Evolutionary conservation across 2,888 invertebrate species (phyloP).

Genomic region (Bruchidius siliquastri): DNA sequence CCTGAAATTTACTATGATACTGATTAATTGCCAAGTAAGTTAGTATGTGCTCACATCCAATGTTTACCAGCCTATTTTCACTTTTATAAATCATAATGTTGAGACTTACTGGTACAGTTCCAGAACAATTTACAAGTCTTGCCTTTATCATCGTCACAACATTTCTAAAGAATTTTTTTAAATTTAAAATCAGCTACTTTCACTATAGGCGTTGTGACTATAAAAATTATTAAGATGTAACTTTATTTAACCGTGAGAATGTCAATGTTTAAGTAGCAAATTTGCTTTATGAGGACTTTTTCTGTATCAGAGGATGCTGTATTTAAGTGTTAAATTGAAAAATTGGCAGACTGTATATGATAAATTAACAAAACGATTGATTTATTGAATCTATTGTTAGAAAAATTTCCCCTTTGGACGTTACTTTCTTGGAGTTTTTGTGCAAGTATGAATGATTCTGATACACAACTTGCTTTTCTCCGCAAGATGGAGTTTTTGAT

Average conservation of each 20-base stretch:
- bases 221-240: background rate
- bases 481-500: too few relatives aligned
- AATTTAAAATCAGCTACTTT: background rate
- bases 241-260: conserved; percentile 9
- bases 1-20: background rate
- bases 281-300: conserved; percentile 5
- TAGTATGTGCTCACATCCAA: too few relatives aligned
- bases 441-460: too few relatives aligned
- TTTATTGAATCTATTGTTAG: background rate
- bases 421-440: too few relatives aligned
- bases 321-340: conserved; percentile 2
- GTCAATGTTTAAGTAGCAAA: conserved; percentile 11
- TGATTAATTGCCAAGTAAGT: background rate
- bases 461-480: too few relatives aligned
- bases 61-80: background rate
- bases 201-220: background rate
- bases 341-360: background rate
- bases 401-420: background rate
- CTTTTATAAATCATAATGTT: background rate
- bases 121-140: background rate
- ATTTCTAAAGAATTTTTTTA: too few relatives aligned
- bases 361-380: background rate
- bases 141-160: too few relatives aligned
- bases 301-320: conserved; percentile 6
- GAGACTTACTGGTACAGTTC: background rate